phyloP scores from a whole-genome alignment of 2,888 invertebrate species.

The Phortica okadai region DNA sequence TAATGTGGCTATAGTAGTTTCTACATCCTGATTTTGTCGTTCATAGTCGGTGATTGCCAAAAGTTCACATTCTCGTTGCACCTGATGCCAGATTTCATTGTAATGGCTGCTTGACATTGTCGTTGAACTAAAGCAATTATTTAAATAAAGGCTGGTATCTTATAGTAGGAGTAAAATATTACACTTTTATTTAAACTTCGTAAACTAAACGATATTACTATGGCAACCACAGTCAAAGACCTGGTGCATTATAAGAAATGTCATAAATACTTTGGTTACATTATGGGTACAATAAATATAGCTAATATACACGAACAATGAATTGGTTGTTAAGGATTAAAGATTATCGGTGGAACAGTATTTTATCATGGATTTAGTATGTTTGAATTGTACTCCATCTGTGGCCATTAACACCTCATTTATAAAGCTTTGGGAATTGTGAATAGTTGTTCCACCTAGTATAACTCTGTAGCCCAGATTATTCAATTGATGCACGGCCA shows the following conservation, averaged over 20 bases:
- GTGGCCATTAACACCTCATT: slow-evolving; percentile 85
- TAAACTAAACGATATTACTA: slow-evolving; percentile 27
- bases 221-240: not conserved
- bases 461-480: slow-evolving; percentile 85
- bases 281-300: not conserved
- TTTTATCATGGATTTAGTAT: slow-evolving; percentile 85
- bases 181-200: not conserved
- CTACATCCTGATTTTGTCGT: slow-evolving; percentile 80
- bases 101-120: slow-evolving; percentile 86
- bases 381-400: slow-evolving; percentile 81
- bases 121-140: not conserved
- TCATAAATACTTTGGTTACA: slow-evolving; percentile 9
- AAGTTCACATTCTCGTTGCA: slow-evolving; percentile 77
- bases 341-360: slow-evolving; percentile 80
- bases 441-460: slow-evolving; percentile 93
- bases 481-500: slow-evolving; percentile 89
- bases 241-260: too few species aligned
- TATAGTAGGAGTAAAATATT: slow-evolving; percentile 15
- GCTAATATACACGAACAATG: not conserved
- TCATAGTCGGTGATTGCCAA: slow-evolving; percentile 77
- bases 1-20: slow-evolving; percentile 68
- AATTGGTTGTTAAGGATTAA: slow-evolving; percentile 48
- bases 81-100: slow-evolving; percentile 82
- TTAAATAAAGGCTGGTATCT: not conserved
- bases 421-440: slow-evolving; percentile 89